Evolutionary conservation across 1,140 invertebrate species (phyloP).

Genomic region (Drosophila orosa): DNA sequence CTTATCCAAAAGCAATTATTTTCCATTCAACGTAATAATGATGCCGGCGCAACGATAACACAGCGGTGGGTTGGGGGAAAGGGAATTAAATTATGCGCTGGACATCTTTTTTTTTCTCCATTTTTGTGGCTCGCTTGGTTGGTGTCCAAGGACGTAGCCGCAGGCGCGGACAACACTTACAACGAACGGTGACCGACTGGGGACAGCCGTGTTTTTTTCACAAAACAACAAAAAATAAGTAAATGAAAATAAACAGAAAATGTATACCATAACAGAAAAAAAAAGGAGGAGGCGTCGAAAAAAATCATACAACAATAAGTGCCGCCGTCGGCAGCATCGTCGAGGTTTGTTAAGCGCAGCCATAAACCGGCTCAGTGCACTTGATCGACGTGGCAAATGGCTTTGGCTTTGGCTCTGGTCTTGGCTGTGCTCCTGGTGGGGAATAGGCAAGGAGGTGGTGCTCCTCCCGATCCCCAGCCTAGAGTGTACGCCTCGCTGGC

Average conservation of each 20-base stretch:
- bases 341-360: slow-evolving; percentile 76
- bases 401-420: slow-evolving; percentile 42
- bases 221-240: slow-evolving; percentile 20
- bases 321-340: slow-evolving; percentile 35
- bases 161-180: slow-evolving; percentile 53
- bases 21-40: slow-evolving; percentile 82
- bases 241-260: slow-evolving; percentile 33
- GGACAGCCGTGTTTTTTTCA: slow-evolving; percentile 37
- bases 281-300: slow-evolving; percentile 13
- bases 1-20: slow-evolving; percentile 83
- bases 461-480: background rate
- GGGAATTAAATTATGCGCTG: slow-evolving; percentile 73
- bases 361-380: slow-evolving; percentile 80
- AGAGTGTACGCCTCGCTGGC: slow-evolving; percentile 67
- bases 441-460: background rate
- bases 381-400: slow-evolving; percentile 79
- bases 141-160: slow-evolving; percentile 34
- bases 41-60: slow-evolving; percentile 68
- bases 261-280: slow-evolving; percentile 5
- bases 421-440: slow-evolving; percentile 2
- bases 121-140: background rate
- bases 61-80: slow-evolving; percentile 9
- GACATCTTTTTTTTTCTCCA: slow-evolving; percentile 43
- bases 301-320: slow-evolving; percentile 54
- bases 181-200: slow-evolving; percentile 16